Evolutionary conservation across 1,140 invertebrate species (phyloP).

Genomic region (Drosophila chauvacae): DNA sequence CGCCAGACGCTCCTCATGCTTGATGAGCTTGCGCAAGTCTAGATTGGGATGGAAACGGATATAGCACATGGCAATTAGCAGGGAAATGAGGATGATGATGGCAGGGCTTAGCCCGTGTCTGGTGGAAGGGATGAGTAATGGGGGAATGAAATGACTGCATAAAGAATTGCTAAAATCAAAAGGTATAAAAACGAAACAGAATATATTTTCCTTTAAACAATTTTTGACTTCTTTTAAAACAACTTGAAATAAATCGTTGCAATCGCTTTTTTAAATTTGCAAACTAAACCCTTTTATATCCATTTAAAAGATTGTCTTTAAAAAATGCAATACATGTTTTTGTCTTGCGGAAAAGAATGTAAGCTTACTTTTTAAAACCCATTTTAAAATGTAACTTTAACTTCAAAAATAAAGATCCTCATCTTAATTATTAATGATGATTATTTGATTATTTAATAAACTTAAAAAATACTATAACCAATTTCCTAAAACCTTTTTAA

Average conservation of each 20-base stretch:
- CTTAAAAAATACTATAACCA: too few species aligned
- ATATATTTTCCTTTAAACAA: background rate
- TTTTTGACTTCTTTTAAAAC: background rate
- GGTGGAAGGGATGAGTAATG: constrained; percentile 4
- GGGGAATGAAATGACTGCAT: background rate
- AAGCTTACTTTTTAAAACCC: too few species aligned
- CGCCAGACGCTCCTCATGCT: constrained; percentile 75
- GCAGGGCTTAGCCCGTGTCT: background rate
- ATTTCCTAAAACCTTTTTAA: background rate
- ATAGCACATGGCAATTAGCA: constrained; percentile 22
- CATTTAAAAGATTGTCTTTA: too few species aligned
- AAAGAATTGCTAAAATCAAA: background rate
- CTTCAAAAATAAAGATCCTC: too few species aligned
- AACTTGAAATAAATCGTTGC: too few species aligned
- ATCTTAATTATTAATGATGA: too few species aligned
- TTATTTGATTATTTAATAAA: too few species aligned
- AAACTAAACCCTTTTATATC: too few species aligned
- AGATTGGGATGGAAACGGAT: constrained; percentile 38
- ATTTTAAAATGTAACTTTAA: too few species aligned
- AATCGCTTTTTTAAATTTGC: background rate
- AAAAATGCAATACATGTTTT: background rate
- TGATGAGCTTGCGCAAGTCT: constrained; percentile 82
- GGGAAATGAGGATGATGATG: constrained; percentile 32
- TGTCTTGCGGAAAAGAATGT: too few species aligned
- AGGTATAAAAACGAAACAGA: background rate